Percentiles rank a stretch among this genome's conserved stretches.
phyloP scores from a whole-genome alignment of 1,140 invertebrate species.

The Protaetia brevitarsis region DNA sequence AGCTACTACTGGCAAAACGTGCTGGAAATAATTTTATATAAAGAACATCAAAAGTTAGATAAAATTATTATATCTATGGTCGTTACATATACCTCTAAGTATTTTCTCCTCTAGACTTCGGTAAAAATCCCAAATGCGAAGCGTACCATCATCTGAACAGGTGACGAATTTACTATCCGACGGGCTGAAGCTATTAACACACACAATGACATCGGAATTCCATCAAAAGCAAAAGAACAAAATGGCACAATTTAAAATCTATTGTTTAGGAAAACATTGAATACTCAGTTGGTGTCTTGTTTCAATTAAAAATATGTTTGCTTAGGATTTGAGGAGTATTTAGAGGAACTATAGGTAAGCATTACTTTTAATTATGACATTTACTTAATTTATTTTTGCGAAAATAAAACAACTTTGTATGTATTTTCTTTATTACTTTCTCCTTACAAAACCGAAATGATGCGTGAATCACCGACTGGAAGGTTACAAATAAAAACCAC shows the following conservation, averaged over 20 bases:
- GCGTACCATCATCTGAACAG: conserved; percentile 98
- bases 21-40: conserved; percentile 29
- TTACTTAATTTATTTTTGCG: neutral
- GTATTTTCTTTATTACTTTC: conserved; percentile 15
- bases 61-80: no score
- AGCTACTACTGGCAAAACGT: neutral
- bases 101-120: conserved; percentile 95
- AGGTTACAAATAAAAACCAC: conserved; percentile 45
- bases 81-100: conserved; percentile 72
- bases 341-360: conserved; percentile 3
- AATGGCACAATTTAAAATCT: conserved; percentile 16
- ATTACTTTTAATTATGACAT: neutral
- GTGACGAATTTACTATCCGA: conserved; percentile 98
- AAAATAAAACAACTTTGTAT: conserved; percentile 24
- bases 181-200: conserved; percentile 87
- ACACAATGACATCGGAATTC: conserved; percentile 20
- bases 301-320: neutral
- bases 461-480: conserved; percentile 25
- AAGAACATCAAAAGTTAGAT: neutral
- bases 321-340: conserved; percentile 2
- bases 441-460: conserved; percentile 18
- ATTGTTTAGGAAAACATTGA: no score
- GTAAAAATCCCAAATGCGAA: conserved; percentile 98
- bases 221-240: conserved; percentile 15
- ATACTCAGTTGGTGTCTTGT: no score